Evolutionary conservation across 2,888 invertebrate genomes (phyloP).

Genomic region (Drosophila bunnanda): DNA sequence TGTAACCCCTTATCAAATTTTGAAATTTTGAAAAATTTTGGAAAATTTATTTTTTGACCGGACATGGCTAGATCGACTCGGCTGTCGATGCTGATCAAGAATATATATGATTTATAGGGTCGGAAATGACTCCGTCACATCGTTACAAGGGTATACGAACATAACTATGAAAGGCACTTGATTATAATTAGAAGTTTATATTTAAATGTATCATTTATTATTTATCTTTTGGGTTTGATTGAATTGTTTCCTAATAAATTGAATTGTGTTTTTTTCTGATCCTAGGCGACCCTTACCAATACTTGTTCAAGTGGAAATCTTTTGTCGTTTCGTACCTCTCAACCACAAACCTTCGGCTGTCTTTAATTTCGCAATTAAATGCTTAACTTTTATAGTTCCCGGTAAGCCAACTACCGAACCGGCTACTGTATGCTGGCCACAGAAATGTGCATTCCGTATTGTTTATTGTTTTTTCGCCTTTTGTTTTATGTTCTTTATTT

Average conservation of each 20-base stretch:
- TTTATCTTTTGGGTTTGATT: not conserved
- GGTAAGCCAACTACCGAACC: conserved; percentile 74
- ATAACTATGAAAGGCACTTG: not conserved
- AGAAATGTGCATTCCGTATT: conserved; percentile 8
- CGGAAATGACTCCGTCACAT: no score
- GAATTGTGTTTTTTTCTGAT: not conserved
- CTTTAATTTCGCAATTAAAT: conserved; percentile 79
- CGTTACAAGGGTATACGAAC: no score
- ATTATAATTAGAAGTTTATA: not conserved
- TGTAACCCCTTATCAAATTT: no score
- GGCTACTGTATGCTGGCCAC: conserved; percentile 65
- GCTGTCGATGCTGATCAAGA: no score
- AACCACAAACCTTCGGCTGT: conserved; percentile 46
- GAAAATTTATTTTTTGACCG: no score
- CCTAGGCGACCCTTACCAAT: not conserved
- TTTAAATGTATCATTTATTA: no score
- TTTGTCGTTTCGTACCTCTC: no score
- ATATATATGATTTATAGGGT: no score
- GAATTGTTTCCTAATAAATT: not conserved
- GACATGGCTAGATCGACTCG: no score
- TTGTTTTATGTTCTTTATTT: not conserved
- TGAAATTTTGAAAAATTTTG: no score
- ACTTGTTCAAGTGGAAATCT: not conserved
- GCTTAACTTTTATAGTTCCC: conserved; percentile 73
- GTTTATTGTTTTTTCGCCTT: conserved; percentile 9